A percentile compares a stretch with the other conserved stretches of the same genome.
phyloP scores from a whole-genome alignment of 2,888 invertebrate genomes.

The Portevinia maculata region DNA sequence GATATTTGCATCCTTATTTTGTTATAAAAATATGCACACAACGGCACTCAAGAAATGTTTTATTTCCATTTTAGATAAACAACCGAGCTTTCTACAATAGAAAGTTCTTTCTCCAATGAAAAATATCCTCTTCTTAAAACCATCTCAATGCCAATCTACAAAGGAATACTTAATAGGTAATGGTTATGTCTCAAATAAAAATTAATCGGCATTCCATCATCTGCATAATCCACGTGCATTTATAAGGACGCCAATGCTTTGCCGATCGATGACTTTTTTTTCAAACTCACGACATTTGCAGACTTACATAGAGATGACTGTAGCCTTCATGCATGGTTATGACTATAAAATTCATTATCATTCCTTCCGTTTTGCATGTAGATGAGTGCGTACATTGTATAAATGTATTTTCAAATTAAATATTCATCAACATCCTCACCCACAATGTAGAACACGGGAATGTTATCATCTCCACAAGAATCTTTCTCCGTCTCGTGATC shows the following conservation, averaged over 20 bases:
- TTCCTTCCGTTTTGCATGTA: background rate
- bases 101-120: background rate
- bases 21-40: no score
- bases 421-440: slow-evolving; percentile 13
- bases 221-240: slow-evolving; percentile 1
- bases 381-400: background rate
- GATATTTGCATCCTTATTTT: no score
- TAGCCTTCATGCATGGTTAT: background rate
- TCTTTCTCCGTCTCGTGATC: background rate
- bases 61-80: background rate
- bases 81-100: background rate
- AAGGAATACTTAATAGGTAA: background rate
- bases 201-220: background rate
- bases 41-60: background rate
- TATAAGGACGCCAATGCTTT: no score
- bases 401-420: slow-evolving; percentile 25
- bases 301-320: background rate
- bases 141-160: background rate
- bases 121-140: background rate
- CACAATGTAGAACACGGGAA: background rate
- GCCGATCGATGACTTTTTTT: no score
- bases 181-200: background rate
- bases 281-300: background rate
- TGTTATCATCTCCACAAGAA: slow-evolving; percentile 11
- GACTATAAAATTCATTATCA: slow-evolving; percentile 1